Evolutionary conservation across 2,888 invertebrate genomes (phyloP).

Genomic region (Octonoba sinensis): DNA sequence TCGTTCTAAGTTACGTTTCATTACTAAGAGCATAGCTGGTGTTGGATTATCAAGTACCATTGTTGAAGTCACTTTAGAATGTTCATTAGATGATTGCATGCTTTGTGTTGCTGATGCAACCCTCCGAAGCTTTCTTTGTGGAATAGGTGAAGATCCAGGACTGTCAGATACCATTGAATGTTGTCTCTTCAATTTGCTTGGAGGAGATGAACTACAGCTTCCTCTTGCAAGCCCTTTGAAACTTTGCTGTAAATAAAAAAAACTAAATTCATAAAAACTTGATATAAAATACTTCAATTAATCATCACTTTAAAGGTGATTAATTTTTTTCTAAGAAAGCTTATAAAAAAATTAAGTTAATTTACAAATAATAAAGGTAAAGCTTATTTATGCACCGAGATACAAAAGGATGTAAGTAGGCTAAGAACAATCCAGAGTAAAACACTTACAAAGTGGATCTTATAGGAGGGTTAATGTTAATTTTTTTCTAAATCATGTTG

Average conservation of each 20-base stretch:
- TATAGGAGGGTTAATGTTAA: too few species aligned
- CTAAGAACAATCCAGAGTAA: too few species aligned
- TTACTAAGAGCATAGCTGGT: constrained; percentile 60
- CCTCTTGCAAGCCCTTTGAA: constrained; percentile 51
- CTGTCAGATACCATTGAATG: constrained; percentile 35
- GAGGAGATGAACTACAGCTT: constrained; percentile 52
- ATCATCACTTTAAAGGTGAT: too few species aligned
- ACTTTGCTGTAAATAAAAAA: not conserved
- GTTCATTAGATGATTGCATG: constrained; percentile 46
- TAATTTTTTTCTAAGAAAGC: too few species aligned
- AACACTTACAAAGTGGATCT: too few species aligned
- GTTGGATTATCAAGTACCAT: constrained; percentile 58
- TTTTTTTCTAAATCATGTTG: too few species aligned
- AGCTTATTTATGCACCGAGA: too few species aligned
- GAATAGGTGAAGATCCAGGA: constrained; percentile 44
- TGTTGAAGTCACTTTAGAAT: constrained; percentile 29
- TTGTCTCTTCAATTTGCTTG: constrained; percentile 35
- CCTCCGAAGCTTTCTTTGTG: constrained; percentile 44
- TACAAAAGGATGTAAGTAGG: too few species aligned
- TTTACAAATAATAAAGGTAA: too few species aligned
- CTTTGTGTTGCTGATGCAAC: constrained; percentile 61
- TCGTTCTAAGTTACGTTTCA: constrained; percentile 58
- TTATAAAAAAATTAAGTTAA: too few species aligned
- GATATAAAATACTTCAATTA: too few species aligned
- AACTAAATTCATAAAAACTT: not conserved